phyloP scores from a whole-genome alignment of 2,797 vertebrate species.

The Lithobates pipiens region DNA sequence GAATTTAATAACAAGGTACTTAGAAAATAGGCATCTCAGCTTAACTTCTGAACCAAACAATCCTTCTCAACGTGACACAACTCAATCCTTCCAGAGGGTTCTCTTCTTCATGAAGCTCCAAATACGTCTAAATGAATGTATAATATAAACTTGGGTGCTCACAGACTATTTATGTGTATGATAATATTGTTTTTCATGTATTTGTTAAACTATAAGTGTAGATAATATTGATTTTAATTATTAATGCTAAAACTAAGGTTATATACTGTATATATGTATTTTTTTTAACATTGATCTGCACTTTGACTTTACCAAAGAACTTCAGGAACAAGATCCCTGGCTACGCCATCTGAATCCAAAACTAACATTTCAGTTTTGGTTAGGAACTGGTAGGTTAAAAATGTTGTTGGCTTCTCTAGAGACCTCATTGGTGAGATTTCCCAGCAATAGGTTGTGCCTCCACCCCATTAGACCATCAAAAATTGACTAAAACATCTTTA shows the following conservation, averaged over 20 bases:
- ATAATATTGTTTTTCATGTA: constrained; percentile 11
- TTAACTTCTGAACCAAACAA: background rate
- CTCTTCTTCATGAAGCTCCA: background rate
- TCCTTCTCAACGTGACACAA: background rate
- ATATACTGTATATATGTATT: background rate
- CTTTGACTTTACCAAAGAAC: background rate
- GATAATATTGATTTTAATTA: background rate
- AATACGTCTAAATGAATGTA: background rate
- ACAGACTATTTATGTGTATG: background rate
- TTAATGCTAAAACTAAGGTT: background rate
- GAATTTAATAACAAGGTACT: background rate
- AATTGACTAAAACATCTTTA: too few species aligned
- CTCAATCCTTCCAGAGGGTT: background rate
- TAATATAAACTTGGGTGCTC: background rate
- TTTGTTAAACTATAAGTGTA: constrained; percentile 25
- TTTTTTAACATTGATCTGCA: background rate
- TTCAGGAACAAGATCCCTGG: background rate
- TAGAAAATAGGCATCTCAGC: background rate
- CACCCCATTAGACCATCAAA: background rate
- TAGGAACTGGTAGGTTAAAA: background rate
- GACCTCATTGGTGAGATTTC: background rate
- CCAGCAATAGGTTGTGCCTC: background rate
- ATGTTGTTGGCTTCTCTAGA: background rate
- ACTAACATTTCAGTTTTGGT: background rate
- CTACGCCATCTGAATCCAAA: background rate